Evolutionary conservation across 2,797 vertebrate species (phyloP).

Genomic region (Rallus crepitans): DNA sequence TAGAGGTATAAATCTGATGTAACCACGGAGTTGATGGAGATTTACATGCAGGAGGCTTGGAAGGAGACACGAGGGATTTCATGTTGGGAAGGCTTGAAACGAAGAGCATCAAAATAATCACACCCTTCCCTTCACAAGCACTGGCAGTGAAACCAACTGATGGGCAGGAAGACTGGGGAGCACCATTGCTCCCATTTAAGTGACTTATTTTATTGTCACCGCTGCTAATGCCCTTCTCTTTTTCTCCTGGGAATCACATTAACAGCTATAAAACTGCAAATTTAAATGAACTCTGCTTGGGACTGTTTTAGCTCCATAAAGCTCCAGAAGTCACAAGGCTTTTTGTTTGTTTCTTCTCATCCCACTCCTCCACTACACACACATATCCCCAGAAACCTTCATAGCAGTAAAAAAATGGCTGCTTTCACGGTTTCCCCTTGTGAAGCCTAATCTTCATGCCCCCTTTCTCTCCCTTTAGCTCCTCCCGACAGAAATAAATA

Average conservation of each 20-base stretch:
- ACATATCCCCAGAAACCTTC: background rate
- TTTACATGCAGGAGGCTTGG: background rate
- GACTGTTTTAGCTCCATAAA: background rate
- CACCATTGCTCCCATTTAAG: background rate
- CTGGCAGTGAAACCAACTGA: background rate
- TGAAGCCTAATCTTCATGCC: background rate
- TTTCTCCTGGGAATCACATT: background rate
- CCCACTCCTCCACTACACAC: background rate
- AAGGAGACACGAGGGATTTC: background rate
- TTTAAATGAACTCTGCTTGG: slow-evolving; percentile 8
- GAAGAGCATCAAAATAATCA: background rate
- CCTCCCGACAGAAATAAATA: background rate
- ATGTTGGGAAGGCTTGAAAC: background rate
- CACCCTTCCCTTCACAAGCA: background rate
- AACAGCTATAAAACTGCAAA: slow-evolving; percentile 27
- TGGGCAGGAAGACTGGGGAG: background rate
- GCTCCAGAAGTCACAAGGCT: background rate
- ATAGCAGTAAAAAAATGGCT: background rate
- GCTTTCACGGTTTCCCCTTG: background rate
- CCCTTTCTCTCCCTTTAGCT: background rate
- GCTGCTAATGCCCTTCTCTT: background rate
- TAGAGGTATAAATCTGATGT: background rate
- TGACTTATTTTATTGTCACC: slow-evolving; percentile 37
- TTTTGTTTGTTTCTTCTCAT: slow-evolving; percentile 10
- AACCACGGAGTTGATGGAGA: background rate